Percentiles rank a stretch among this genome's conserved stretches.
Conservation (phyloP, 2,888 invertebrate species). For the Nasonia oneida region DNA sequence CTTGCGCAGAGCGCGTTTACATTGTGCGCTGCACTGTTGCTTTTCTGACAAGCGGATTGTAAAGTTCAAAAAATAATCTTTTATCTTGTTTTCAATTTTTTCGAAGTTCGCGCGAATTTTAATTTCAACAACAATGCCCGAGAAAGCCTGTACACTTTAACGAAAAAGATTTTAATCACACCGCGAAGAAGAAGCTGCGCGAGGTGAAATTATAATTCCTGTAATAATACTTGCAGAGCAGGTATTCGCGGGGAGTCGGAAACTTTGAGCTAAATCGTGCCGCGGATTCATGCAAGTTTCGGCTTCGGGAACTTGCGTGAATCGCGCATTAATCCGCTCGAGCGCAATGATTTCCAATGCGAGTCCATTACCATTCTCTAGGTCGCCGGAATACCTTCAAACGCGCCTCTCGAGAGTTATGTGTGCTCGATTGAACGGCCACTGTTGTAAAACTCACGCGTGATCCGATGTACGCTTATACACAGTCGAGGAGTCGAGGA, state of each 20-base stretch:
- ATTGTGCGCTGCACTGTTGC: background rate
- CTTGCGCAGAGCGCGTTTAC: background rate
- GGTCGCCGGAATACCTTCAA: background rate
- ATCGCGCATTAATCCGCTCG: background rate
- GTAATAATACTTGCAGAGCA: constrained; percentile 3
- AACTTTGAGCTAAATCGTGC: background rate
- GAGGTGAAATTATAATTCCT: background rate
- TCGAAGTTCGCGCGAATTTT: too few species aligned
- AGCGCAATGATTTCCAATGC: constrained; percentile 15
- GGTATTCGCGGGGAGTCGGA: background rate
- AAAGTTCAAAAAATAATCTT: too few species aligned
- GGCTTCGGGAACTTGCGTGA: constrained; percentile 7
- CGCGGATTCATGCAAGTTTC: background rate
- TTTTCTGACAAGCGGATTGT: background rate
- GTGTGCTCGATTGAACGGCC: background rate
- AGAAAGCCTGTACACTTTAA: background rate
- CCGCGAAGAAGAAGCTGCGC: background rate
- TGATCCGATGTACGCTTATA: background rate
- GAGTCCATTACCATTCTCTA: background rate
- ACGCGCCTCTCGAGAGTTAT: background rate
- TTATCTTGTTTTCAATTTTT: too few species aligned
- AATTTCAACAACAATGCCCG: too few species aligned
- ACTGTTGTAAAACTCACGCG: background rate
- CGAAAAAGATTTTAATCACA: background rate
- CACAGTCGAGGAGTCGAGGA: background rate